phyloP scores from a whole-genome alignment of 2,888 invertebrate species.

The Hybos culiciformis region DNA sequence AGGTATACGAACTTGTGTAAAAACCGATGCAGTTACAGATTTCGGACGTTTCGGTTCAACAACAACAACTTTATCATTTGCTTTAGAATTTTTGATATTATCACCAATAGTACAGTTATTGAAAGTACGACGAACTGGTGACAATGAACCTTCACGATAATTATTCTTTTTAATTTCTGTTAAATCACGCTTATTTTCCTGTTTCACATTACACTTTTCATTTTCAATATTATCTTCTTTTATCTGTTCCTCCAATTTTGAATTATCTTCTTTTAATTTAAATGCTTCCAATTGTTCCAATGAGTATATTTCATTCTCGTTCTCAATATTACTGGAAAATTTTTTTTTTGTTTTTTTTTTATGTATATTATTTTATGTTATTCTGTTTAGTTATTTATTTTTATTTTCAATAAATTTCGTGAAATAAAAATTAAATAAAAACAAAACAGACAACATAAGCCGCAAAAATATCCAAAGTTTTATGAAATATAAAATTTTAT shows the following conservation, averaged over 20 bases:
- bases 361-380: too few species aligned
- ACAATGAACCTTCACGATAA: constrained; percentile 11
- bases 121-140: constrained; percentile 18
- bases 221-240: constrained; percentile 10
- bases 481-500: too few species aligned
- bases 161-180: constrained; percentile 7
- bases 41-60: constrained; percentile 22
- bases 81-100: not conserved
- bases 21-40: constrained; percentile 33
- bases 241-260: constrained; percentile 8
- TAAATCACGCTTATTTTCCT: not conserved
- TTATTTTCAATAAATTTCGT: too few species aligned
- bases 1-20: constrained; percentile 11
- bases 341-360: not conserved
- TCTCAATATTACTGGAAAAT: constrained; percentile 36
- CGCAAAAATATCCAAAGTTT: too few species aligned
- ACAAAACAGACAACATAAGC: too few species aligned
- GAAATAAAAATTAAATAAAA: too few species aligned
- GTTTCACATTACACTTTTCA: not conserved
- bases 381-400: too few species aligned
- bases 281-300: constrained; percentile 35
- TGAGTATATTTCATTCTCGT: constrained; percentile 37
- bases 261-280: constrained; percentile 1
- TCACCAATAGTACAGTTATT: constrained; percentile 1
- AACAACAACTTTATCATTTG: constrained; percentile 4